These are phyloP conservation scores for Tribolium castaneum DNA, from an alignment of 1,140 invertebrate species.

Conservation along the genomic window DNA sequence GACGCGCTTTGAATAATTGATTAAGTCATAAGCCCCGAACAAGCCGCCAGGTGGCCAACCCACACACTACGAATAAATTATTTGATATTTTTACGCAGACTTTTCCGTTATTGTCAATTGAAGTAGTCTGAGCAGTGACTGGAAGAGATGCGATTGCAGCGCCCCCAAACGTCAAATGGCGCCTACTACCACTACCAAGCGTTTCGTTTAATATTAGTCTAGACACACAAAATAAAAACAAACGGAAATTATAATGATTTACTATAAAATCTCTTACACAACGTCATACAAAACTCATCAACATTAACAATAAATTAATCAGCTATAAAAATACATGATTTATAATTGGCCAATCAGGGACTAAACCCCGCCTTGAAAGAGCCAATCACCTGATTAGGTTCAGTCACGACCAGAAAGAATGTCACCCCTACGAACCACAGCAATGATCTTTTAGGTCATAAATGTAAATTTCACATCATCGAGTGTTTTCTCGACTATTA, in stretches of 20 bases:
- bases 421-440: too few species aligned
- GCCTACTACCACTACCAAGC: neutral
- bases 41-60: neutral
- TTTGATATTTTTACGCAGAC: conserved; percentile 15
- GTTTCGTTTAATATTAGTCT: neutral
- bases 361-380: neutral
- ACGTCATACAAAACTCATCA: conserved; percentile 1
- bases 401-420: too few species aligned
- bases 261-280: conserved; percentile 25
- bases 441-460: too few species aligned
- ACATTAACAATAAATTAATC: conserved; percentile 22
- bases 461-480: too few species aligned
- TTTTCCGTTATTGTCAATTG: conserved; percentile 24
- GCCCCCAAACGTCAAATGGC: neutral
- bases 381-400: neutral
- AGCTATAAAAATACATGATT: conserved; percentile 12
- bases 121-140: neutral
- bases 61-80: conserved; percentile 10
- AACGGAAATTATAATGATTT: conserved; percentile 3
- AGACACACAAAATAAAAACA: neutral
- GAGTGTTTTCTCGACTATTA: too few species aligned
- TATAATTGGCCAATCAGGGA: neutral
- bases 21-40: conserved; percentile 11
- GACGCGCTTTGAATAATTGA: neutral
- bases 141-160: neutral